Evolutionary conservation across 2,888 invertebrate genomes (phyloP).

Genomic region (Drosophila paranaensis): DNA sequence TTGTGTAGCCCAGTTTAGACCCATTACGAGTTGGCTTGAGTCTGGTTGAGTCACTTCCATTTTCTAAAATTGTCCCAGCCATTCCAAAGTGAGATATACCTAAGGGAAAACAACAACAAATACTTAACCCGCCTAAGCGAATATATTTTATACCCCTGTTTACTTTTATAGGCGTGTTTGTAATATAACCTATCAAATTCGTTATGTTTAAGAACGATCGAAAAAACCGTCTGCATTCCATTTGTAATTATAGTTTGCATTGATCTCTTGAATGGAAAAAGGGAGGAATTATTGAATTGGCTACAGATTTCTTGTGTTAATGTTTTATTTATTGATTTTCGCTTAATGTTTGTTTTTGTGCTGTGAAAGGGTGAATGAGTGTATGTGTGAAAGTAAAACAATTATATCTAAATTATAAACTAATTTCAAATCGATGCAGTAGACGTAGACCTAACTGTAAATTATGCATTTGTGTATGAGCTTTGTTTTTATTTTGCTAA

Average conservation of each 20-base stretch:
- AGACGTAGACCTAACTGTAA: slow-evolving; percentile 64
- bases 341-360: slow-evolving; percentile 45
- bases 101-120: slow-evolving; percentile 12
- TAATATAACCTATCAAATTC: slow-evolving; percentile 28
- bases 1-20: slow-evolving; percentile 25
- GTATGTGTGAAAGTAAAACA: slow-evolving; percentile 56
- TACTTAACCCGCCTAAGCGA: slow-evolving; percentile 65
- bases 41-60: slow-evolving; percentile 24
- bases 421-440: slow-evolving; percentile 62
- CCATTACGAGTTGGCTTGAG: slow-evolving; percentile 6
- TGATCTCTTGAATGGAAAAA: slow-evolving; percentile 37
- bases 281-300: slow-evolving; percentile 14
- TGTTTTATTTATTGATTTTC: slow-evolving; percentile 77
- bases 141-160: slow-evolving; percentile 37
- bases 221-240: slow-evolving; percentile 36
- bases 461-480: slow-evolving; percentile 62
- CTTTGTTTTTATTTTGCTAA: slow-evolving; percentile 57
- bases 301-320: slow-evolving; percentile 58
- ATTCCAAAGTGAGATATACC: slow-evolving; percentile 52
- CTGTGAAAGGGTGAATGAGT: not conserved
- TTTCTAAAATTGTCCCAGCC: slow-evolving; percentile 21
- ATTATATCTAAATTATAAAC: slow-evolving; percentile 66
- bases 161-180: slow-evolving; percentile 13
- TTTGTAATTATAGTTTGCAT: slow-evolving; percentile 35
- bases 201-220: slow-evolving; percentile 19